Percentiles rank a stretch among this genome's conserved stretches.
Conservation (phyloP, 2,888 invertebrate genomes). For the Eugnorisma glareosa region DNA sequence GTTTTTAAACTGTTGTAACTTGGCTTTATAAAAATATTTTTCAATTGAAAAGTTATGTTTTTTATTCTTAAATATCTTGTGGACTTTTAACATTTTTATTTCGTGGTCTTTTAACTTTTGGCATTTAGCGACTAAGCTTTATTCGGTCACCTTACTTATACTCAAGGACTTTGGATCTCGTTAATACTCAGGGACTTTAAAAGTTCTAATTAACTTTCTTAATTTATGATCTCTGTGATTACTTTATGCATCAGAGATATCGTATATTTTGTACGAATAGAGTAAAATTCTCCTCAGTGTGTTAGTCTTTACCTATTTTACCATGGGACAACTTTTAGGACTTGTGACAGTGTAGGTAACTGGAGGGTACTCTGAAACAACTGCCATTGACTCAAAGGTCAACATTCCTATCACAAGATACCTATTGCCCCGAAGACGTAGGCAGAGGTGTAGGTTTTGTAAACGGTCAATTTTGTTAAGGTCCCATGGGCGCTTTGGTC, state of each 20-base stretch:
- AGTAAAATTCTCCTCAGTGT: not conserved
- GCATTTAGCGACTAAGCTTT: constrained; percentile 12
- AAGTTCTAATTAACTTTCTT: constrained; percentile 29
- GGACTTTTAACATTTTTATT: constrained; percentile 31
- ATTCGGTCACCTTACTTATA: constrained; percentile 40
- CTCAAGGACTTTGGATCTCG: constrained; percentile 38
- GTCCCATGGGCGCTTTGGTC: not conserved
- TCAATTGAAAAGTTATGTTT: constrained; percentile 20
- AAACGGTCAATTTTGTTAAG: not conserved
- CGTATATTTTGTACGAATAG: not conserved
- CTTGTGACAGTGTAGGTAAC: not conserved
- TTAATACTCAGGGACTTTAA: constrained; percentile 21
- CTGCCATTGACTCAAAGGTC: not conserved
- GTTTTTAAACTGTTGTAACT: constrained; percentile 37
- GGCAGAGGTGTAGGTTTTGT: too few relatives aligned
- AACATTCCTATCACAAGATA: not conserved
- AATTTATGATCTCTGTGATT: constrained; percentile 38
- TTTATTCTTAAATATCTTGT: constrained; percentile 25
- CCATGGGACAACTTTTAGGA: not conserved
- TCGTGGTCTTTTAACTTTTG: constrained; percentile 29
- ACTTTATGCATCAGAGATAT: constrained; percentile 1
- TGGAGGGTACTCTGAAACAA: not conserved
- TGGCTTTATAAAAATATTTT: constrained; percentile 33
- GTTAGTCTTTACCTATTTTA: not conserved
- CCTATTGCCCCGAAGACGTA: not conserved